Base-by-base conservation (phyloP, 2,888 invertebrate genomes). In the Clitarchus hookeri region DNA sequence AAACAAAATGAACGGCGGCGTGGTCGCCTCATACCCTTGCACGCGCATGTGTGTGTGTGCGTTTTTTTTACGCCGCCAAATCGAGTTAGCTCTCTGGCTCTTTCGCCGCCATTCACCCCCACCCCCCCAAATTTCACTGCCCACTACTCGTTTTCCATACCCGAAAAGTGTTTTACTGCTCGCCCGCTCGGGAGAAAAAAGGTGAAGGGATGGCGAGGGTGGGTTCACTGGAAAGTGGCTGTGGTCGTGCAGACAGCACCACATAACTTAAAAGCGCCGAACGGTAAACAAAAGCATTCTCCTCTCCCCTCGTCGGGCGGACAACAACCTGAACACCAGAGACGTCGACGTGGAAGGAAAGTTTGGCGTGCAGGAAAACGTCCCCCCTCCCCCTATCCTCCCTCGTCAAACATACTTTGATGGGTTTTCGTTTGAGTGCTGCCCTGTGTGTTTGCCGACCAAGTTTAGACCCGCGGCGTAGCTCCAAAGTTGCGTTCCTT, bases 121-220 rank as follows among this genome's bases (percentile, higher is more conserved):
- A 0, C 65, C n/a, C 65, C n/a, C 65, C 65, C n/a, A 1, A 6
- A 16, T n/a, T 65, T 11, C 65, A 65, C 65, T 11, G 16, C 19
- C 48, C 1, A 23, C 19, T 19, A 65, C 65, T n/a, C 65, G 65
- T 65, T 65, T 65, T n/a, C 19, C 65, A n/a, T 65, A 6, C 65
- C 65, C n/a, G 23, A 65, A 65, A 65, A 65, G 65, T 65, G 65
- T 65, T 65, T 65, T 65, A 65, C 65, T 65, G 65, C 65, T 65
- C 65, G 23, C 19, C 65, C 65, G 23, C 8, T 9, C 65, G 65
- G 8, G 11, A 6, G 16, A 8, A n/a, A 8, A n/a, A 8, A 1
- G 19, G 19, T 23, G 8, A n/a, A n/a, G 65, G 65, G 65, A 19
- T 11, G 8, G 13, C 13, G 0, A 23, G 65, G n/a, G 23, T 8